A percentile compares a stretch with the other conserved stretches of the same genome.
Evolutionary conservation across 2,797 vertebrate species (phyloP).

Genomic region (Manis pentadactyla): DNA sequence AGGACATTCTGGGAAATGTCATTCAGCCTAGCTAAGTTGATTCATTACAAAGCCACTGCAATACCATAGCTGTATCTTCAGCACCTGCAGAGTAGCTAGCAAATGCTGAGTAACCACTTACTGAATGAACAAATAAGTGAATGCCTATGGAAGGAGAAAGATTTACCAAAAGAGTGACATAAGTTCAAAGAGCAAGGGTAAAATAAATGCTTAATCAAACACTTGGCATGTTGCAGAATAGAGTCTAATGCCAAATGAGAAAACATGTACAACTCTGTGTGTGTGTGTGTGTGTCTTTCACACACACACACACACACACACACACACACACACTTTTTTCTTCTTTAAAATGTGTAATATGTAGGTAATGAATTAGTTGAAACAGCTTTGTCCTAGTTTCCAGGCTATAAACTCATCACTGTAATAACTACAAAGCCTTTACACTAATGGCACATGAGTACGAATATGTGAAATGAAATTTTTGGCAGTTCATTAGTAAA

Average conservation of each 20-base stretch:
- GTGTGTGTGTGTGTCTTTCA: neutral
- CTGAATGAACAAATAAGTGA: neutral
- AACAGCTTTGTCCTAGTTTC: conserved; percentile 69
- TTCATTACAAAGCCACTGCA: neutral
- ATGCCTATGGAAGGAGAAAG: neutral
- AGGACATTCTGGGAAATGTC: neutral
- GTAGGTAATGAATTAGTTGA: conserved; percentile 74
- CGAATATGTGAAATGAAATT: conserved; percentile 75
- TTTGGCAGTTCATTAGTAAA: conserved; percentile 67
- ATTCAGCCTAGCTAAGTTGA: neutral
- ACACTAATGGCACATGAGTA: conserved; percentile 70
- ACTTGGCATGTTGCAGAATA: conserved; percentile 61
- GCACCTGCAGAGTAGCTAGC: neutral
- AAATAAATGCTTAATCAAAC: conserved; percentile 64
- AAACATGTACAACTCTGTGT: neutral
- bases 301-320: too few relatives aligned
- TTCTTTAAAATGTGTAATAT: conserved; percentile 58
- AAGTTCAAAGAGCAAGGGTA: conserved; percentile 53
- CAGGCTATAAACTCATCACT: conserved; percentile 52
- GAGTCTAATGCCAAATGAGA: conserved; percentile 55
- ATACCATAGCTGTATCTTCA: neutral
- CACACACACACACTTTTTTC: neutral
- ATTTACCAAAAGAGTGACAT: conserved; percentile 45
- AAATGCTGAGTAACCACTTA: neutral
- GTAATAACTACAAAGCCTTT: conserved; percentile 65